Percentiles rank a stretch among this genome's conserved stretches.
phyloP scores from a whole-genome alignment of 2,888 invertebrate genomes.

The Cephus spinipes region DNA sequence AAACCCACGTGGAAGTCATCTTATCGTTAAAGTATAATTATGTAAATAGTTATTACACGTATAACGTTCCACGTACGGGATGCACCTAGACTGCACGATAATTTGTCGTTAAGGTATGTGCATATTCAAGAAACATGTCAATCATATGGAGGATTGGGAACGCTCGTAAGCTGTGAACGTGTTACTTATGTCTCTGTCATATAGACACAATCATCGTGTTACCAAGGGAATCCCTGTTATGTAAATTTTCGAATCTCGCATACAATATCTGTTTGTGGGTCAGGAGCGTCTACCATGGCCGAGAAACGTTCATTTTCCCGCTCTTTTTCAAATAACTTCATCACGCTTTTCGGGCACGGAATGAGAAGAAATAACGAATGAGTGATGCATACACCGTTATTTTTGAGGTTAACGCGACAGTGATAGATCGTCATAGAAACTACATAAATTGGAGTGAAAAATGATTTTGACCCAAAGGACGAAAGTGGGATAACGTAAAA shows the following conservation, averaged over 20 bases:
- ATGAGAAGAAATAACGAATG: background rate
- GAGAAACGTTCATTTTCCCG: background rate
- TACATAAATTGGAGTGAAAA: background rate
- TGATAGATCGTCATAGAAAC: background rate
- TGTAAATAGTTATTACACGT: background rate
- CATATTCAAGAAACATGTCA: background rate
- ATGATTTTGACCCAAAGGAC: background rate
- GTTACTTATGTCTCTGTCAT: background rate
- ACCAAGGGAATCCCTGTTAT: background rate
- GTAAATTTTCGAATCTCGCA: slow-evolving; percentile 2
- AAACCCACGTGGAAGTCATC: background rate
- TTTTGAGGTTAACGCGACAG: background rate
- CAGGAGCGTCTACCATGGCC: slow-evolving; percentile 1
- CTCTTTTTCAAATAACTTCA: background rate
- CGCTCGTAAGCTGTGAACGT: background rate
- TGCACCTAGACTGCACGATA: background rate
- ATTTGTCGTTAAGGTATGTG: background rate
- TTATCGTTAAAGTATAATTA: background rate
- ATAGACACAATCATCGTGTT: background rate
- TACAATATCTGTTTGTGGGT: slow-evolving; percentile 1
- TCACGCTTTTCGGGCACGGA: background rate
- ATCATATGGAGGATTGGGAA: background rate
- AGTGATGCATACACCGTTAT: background rate
- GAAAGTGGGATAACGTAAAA: background rate
- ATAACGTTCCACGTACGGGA: background rate